A percentile compares a stretch with the other conserved stretches of the same genome.
phyloP scores from a whole-genome alignment of 2,113 vertebrate genomes.

The Spea bombifrons region DNA sequence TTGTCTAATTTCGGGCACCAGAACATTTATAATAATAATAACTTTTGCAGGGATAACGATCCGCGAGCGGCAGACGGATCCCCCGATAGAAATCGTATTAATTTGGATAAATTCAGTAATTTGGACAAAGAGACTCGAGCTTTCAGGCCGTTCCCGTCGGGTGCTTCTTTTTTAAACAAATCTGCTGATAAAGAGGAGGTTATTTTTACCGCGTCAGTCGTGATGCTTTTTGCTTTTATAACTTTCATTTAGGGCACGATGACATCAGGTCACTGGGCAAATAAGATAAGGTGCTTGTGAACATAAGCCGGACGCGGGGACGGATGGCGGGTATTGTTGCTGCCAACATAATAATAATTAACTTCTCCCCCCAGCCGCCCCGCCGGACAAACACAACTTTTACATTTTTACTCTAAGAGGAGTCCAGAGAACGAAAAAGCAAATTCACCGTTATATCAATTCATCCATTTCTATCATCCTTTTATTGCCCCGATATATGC shows the following conservation, averaged over 20 bases:
- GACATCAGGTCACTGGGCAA: slow-evolving; percentile 55
- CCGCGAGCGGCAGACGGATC: no score
- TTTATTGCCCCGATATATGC: no score
- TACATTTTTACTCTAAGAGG: no score
- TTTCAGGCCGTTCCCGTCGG: no score
- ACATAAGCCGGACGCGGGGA: slow-evolving; percentile 46
- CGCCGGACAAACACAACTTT: not conserved
- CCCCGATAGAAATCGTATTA: no score
- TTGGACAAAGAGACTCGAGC: no score
- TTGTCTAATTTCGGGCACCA: no score
- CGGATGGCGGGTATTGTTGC: slow-evolving; percentile 29
- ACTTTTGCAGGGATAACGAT: no score
- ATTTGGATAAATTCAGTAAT: no score
- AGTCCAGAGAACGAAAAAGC: not conserved
- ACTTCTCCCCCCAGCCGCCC: slow-evolving; percentile 50
- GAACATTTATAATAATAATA: no score
- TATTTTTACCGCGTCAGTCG: slow-evolving; percentile 5
- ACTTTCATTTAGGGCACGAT: slow-evolving; percentile 52
- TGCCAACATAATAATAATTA: slow-evolving; percentile 53
- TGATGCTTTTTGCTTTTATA: slow-evolving; percentile 1
- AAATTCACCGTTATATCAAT: not conserved
- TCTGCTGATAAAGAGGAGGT: slow-evolving; percentile 17
- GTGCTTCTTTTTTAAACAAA: not conserved
- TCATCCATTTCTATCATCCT: not conserved
- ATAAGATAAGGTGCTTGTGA: slow-evolving; percentile 56